Percentiles rank a stretch among this genome's conserved stretches.
Conservation (phyloP, 30 jellyfish, hydroid and myxozoan genomes). For the Rhopilema esculentum region DNA sequence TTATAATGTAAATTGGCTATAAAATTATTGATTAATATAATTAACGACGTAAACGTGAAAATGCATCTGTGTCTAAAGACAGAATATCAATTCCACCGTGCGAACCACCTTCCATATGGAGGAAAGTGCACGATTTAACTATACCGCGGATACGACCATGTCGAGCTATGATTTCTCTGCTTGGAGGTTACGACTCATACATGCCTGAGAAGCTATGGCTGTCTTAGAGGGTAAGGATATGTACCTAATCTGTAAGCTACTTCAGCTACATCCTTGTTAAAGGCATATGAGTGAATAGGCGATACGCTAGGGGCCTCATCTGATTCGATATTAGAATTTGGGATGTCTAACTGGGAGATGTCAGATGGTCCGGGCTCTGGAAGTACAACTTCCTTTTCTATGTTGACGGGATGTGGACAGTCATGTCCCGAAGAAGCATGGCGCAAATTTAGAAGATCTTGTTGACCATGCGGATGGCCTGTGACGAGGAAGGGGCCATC, state of each 20-base stretch:
- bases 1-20: too few relatives aligned
- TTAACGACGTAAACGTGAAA: slow-evolving; percentile 8
- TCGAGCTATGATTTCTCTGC: slow-evolving; percentile 6
- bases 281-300: not conserved
- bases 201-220: not conserved
- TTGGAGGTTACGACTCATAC: not conserved
- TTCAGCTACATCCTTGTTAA: slow-evolving; percentile 2
- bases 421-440: slow-evolving; percentile 13
- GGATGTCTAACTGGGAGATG: not conserved
- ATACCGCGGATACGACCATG: slow-evolving; percentile 14
- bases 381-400: slow-evolving; percentile 18
- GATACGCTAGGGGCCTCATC: not conserved
- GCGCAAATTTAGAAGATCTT: slow-evolving; percentile 3
- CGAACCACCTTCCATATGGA: slow-evolving; percentile 6
- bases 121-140: slow-evolving; percentile 6
- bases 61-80: not conserved
- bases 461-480: slow-evolving; percentile 4
- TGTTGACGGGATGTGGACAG: slow-evolving; percentile 18
- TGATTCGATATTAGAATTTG: not conserved
- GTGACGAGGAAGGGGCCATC: slow-evolving; percentile 15
- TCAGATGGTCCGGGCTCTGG: slow-evolving; percentile 12
- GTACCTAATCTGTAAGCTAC: not conserved
- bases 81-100: not conserved
- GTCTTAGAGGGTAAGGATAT: slow-evolving; percentile 6
- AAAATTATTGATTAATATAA: too few relatives aligned